Evolutionary conservation across 2,113 vertebrate species (phyloP), one percentile per base, ranked within the genome.

Genomic region (Ictidomys tridecemlineatus): DNA sequence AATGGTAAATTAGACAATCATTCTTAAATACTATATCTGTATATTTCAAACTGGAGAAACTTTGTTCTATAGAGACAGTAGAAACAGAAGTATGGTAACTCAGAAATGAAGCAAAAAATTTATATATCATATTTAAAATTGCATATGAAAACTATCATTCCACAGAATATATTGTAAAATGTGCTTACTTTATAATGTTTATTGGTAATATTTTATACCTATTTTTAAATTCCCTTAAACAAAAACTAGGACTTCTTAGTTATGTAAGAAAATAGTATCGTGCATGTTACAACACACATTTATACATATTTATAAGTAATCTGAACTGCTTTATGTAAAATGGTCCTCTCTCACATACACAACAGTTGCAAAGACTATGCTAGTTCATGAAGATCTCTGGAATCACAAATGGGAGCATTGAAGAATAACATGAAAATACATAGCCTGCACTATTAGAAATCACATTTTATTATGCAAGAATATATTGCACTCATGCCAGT

Each of bases 71-170:
- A 5, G 7, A 90, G 39, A 51, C 65, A 77, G 28, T 76, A 32
- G 6, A 22, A 79, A 89, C 1, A 79, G 4, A 89, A 89, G 7
- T 51, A 8, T 30, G 79, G 37, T 74, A 93, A 87, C 13, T 96
- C 39, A 79, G 26, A 91, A 95, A 72, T 93, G 48, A 93, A 95
- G 42, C 45, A 86, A 72, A 12, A 65, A 48, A 20, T 85, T 45
- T 34, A 48, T 76, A 11, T 32, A 5, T 13, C 4, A 63, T 83
- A 77, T 69, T 53, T 76, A 72, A 58, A 42, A 74, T 89, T 79
- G 1, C 24, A 17, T 58, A 51, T 34, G 4, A 85, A 96, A 89
- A 63, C 30, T 79, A 20, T n/a, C 56, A 79, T 67, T 84, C 37
- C 34, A 94, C 42, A 58, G 79, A 39, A 67, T 67, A 30, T 45